phyloP scores from a whole-genome alignment of 1,140 invertebrate genomes.

The Rhizoglyphus robini region DNA sequence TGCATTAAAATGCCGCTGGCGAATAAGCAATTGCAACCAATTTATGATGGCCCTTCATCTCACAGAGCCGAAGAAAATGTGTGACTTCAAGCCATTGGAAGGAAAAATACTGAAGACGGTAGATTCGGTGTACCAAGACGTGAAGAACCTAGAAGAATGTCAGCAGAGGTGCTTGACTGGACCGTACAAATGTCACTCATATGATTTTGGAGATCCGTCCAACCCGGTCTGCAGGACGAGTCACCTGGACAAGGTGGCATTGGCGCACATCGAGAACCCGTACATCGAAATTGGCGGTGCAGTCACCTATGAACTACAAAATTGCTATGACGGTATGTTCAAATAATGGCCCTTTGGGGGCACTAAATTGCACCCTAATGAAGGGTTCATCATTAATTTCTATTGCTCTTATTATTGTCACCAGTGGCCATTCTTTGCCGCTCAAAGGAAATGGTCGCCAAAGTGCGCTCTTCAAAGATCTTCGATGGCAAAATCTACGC shows the following conservation, averaged over 20 bases:
- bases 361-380: neutral
- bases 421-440: slow-evolving; percentile 40
- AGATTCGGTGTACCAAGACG: slow-evolving; percentile 71
- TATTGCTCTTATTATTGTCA: slow-evolving; percentile 2
- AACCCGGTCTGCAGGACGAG: slow-evolving; percentile 78
- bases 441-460: slow-evolving; percentile 78
- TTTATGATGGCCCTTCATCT: too few species aligned
- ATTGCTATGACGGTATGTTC: slow-evolving; percentile 60
- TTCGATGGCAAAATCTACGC: slow-evolving; percentile 90
- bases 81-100: slow-evolving; percentile 75
- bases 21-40: too few species aligned
- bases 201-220: slow-evolving; percentile 79
- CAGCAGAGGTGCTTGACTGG: slow-evolving; percentile 73
- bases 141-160: slow-evolving; percentile 62
- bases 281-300: slow-evolving; percentile 73
- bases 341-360: neutral
- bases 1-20: too few species aligned
- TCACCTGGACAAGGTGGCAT: slow-evolving; percentile 71
- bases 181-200: slow-evolving; percentile 71
- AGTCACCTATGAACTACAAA: slow-evolving; percentile 70
- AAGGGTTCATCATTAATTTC: neutral
- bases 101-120: slow-evolving; percentile 82
- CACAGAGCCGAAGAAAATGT: slow-evolving; percentile 40
- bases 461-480: slow-evolving; percentile 74
- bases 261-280: slow-evolving; percentile 68